Evolutionary conservation across 2,888 invertebrate species (phyloP).

Genomic region (Ectemnius lituratus): DNA sequence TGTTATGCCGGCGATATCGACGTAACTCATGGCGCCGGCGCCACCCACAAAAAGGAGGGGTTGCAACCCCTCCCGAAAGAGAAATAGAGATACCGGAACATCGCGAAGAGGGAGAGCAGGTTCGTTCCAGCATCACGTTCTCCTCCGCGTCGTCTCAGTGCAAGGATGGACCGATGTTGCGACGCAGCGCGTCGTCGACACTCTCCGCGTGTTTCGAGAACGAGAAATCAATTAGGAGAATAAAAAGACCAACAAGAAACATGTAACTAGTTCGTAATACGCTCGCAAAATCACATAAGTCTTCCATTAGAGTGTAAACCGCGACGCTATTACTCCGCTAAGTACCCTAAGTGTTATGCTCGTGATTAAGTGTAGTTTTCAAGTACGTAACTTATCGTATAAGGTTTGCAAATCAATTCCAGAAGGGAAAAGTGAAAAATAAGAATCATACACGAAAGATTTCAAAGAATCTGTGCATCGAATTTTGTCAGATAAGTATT

Average conservation of each 20-base stretch:
- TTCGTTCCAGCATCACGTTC: slow-evolving; percentile 58
- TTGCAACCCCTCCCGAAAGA: slow-evolving; percentile 37
- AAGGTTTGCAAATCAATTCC: too few relatives aligned
- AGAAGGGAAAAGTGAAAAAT: too few relatives aligned
- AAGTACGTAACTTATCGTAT: slow-evolving; percentile 22
- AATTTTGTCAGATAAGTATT: too few relatives aligned
- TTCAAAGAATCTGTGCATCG: too few relatives aligned
- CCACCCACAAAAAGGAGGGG: slow-evolving; percentile 52
- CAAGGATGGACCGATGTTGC: slow-evolving; percentile 73
- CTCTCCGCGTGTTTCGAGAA: slow-evolving; percentile 40
- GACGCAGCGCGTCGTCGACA: slow-evolving; percentile 67
- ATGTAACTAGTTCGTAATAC: slow-evolving; percentile 58
- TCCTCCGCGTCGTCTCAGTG: slow-evolving; percentile 67
- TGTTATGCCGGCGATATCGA: slow-evolving; percentile 69
- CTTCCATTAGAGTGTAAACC: slow-evolving; percentile 67
- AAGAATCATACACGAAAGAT: too few relatives aligned
- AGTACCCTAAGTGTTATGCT: slow-evolving; percentile 29
- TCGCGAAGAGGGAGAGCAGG: slow-evolving; percentile 32
- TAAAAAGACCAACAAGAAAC: slow-evolving; percentile 10
- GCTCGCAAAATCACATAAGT: slow-evolving; percentile 71
- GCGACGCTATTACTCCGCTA: slow-evolving; percentile 18
- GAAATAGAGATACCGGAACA: slow-evolving; percentile 37
- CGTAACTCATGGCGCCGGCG: slow-evolving; percentile 73
- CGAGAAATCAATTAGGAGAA: slow-evolving; percentile 29
- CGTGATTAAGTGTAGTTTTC: slow-evolving; percentile 39